Evolutionary conservation across 2,888 invertebrate genomes (phyloP).

Genomic region (Stegana nigrithorax): DNA sequence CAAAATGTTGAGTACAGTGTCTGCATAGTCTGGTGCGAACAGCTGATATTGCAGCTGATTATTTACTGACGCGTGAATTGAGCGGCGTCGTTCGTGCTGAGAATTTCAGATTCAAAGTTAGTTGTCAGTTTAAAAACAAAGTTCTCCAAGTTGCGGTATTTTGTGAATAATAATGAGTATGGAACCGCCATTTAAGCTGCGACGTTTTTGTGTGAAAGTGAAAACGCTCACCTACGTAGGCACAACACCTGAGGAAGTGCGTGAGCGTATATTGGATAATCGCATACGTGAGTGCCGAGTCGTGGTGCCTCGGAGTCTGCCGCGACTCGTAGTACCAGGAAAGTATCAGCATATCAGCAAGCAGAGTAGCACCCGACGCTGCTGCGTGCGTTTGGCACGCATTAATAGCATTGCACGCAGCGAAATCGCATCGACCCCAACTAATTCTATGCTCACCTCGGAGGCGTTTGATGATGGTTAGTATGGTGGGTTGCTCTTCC

Average conservation of each 20-base stretch:
- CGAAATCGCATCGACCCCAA: conserved; percentile 51
- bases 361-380: conserved; percentile 40
- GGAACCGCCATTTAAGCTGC: conserved; percentile 42
- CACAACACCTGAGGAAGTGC: conserved; percentile 27
- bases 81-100: too few species aligned
- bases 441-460: conserved; percentile 46
- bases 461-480: conserved; percentile 36
- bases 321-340: not conserved
- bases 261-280: conserved; percentile 35
- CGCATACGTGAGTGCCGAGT: conserved; percentile 55
- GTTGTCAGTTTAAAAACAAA: too few species aligned
- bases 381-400: conserved; percentile 53
- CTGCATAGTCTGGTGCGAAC: too few species aligned
- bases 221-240: conserved; percentile 46
- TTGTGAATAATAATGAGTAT: conserved; percentile 24
- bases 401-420: conserved; percentile 47
- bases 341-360: conserved; percentile 30
- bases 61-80: too few species aligned
- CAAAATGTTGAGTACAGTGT: too few species aligned
- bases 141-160: too few species aligned
- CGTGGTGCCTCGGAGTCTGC: conserved; percentile 36
- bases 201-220: conserved; percentile 49
- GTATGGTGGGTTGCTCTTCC: too few species aligned
- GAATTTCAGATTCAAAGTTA: too few species aligned
- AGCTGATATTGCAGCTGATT: too few species aligned